Base-by-base conservation (phyloP, 2,797 vertebrate genomes). In the Bufotes viridis region DNA sequence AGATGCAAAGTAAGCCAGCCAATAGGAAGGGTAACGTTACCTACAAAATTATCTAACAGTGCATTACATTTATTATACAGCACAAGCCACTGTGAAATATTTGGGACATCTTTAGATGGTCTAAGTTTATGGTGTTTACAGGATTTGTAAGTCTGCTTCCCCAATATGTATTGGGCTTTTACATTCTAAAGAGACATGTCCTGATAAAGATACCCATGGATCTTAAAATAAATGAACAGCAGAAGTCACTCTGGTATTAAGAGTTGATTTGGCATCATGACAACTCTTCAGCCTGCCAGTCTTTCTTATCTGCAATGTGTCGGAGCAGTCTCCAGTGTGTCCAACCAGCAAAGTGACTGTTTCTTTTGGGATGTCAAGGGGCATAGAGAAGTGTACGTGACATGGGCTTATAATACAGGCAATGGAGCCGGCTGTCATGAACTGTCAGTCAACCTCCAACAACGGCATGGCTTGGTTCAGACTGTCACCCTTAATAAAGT, bases 391-490 rank as follows among this genome's bases (percentile, higher is more conserved):
- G 84, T 88, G 88, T 90, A 92, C 94, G 91, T 92, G 92, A 93
- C 91, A 92, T 91, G 87, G 91, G 90, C 90, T 91, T 91, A 91
- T 90, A 90, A 90, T 90, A 90, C 91, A 92, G 78, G 78, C 89
- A 83, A 86, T 81, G 87, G 91, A 91, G 78, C 61, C 90, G 82
- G 87, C 85, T 90, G 89, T 90, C 89, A 88, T 90, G 90, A 80
- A 89, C 91, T 90, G 93, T 95, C 95, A 95, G 89, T 95, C 94
- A 95, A 94, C 90, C 51, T 87, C 90, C 87, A 90, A 88, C 90
- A 84, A 90, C 88, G 90, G 89, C 90, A 90, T 93, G 93, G 92
- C 84, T 93, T 90, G 89, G 87, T 90, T 94, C 93, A 92, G 90
- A 89, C 88, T 86, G 90, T 87, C 92, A 89, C 91, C 92, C 84